Base-by-base conservation (phyloP, 1,140 invertebrate species). In the Sinella curviseta region DNA sequence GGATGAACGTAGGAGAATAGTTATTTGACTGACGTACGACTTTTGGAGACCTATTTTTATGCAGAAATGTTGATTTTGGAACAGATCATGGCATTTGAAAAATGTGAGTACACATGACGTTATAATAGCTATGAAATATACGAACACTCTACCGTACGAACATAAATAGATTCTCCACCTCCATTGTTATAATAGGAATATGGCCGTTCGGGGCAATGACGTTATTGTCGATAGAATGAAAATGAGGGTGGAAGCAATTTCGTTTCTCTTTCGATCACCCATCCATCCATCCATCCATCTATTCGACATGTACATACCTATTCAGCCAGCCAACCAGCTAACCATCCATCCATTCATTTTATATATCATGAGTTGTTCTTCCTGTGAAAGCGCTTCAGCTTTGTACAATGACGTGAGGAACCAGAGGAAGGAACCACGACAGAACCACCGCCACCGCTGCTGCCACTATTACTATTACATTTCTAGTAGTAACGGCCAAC, bases 211-310 rank as follows among this genome's bases (percentile, higher is more conserved):
- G 8, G 16, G 24, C 57, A 12, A 17, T 26, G 57, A 4, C 26
- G 57, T 70, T 70, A 70, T 70, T 70, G 31, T 8, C 24, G 30
- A 24, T 33, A 33, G 65, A 70, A 70, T 33, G 65, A 70, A 70
- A 70, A 70, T 70, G 24, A 70, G 28, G 12, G 8, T 16, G 65
- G 24, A 70, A 70, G 65, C 65, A 70, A 70, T 70, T 70, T 70
- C 65, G 31, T 33, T 70, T 33, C 65, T 70, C 65, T 70, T 70
- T 70, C 65, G 28, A 70, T 70, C 65, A 70, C 65, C 65, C 26
- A 70, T 70, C 65, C 31, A 70, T 70, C 65, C 65, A 70, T 70
- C 65, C 65, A 70, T 60, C 24, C 55, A 60, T 60, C 55, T 60
- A 60, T 24, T 60, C 24, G 12, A 48, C 17, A 48, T 48, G 17